Conservation (phyloP, 2,888 invertebrate species). For the Rhaphigaster nebulosa region DNA sequence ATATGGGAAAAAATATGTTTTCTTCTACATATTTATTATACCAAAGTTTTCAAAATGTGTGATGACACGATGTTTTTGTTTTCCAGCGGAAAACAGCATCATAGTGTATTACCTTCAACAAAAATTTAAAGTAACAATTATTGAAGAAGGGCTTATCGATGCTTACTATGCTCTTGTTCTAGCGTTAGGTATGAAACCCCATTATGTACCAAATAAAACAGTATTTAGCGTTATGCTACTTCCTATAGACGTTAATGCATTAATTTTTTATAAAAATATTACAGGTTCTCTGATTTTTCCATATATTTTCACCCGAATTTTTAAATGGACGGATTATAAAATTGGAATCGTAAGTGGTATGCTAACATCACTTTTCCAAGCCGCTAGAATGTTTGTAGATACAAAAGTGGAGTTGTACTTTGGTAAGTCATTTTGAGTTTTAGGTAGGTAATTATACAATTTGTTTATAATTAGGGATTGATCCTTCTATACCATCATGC, state of each 20-base stretch:
- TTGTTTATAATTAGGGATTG: too few species aligned
- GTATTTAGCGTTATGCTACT: background rate
- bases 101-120: background rate
- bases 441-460: background rate
- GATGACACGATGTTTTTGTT: background rate
- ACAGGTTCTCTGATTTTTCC: slow-evolving; percentile 3
- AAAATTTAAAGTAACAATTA: background rate
- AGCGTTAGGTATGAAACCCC: background rate
- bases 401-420: background rate
- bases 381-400: background rate
- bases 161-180: background rate
- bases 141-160: background rate
- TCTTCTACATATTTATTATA: too few species aligned
- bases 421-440: background rate
- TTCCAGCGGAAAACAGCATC: background rate
- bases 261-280: background rate
- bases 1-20: too few species aligned
- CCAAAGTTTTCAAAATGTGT: too few species aligned
- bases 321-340: background rate
- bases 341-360: background rate
- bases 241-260: background rate
- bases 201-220: background rate
- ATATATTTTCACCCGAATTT: background rate
- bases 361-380: background rate
- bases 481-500: too few species aligned